Evolutionary conservation across 2,113 vertebrate genomes (phyloP), one percentile per base, ranked within the genome.

Genomic region (Penelope pileata): DNA sequence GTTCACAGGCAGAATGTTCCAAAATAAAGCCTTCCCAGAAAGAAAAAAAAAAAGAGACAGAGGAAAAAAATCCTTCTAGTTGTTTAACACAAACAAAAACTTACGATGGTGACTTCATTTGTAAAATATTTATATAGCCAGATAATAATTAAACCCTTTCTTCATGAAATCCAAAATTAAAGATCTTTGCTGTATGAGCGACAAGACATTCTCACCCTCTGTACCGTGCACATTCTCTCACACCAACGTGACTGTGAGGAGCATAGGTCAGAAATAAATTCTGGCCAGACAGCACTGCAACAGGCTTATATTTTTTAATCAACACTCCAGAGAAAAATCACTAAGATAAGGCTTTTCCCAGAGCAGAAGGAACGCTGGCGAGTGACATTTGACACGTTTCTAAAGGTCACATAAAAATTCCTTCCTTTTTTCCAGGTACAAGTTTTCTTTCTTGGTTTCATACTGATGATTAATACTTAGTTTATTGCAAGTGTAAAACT

Each of bases 151-250:
- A 82, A 76, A 36, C 14, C 13, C 4, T 27, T 56, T 23, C 19
- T 48, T 67, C 36, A 32, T 15, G 3, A 53, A 80, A 50, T 43
- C 22, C 12, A 19, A 40, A 62, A 60, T 27, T 12, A 62, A 66
- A 29, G n/a, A 8, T 66, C 56, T 68, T 4, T 62, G 15, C 36
- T 51, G 7, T 40, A 56, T 68, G 24, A 69, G 29, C 53, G 64
- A 51, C 14, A 22, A 76, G 58, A 47, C 27, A 59, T 86, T n/a
- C 51, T 30, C 83, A 24, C 17, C 10, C 45, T 30, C 6, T 3
- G 0, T 2, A 15, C 30, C 11, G 3, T 3, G 7, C 0, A 6
- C 58, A 26, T 38, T 21, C 42, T 74, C 56, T 32, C 32, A 38
- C 53, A 18, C 32, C 60, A 64, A 64, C 14, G 7, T 16, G 22